A percentile compares a stretch with the other conserved stretches of the same genome.
phyloP scores from a whole-genome alignment of 2,888 invertebrate species.

The Philereme vetulata region DNA sequence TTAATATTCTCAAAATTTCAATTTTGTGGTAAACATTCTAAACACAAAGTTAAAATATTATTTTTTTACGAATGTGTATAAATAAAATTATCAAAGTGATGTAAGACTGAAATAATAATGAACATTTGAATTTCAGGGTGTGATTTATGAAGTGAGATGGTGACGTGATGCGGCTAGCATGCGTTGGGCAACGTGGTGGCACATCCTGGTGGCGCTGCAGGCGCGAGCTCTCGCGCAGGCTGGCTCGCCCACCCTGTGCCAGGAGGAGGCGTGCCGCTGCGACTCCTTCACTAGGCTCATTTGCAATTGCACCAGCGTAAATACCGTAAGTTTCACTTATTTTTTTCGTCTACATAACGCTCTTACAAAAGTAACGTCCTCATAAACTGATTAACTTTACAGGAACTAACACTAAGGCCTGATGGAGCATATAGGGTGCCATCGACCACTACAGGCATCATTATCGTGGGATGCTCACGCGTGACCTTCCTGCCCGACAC shows the following conservation, averaged over 20 bases:
- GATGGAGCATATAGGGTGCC: conserved; percentile 82
- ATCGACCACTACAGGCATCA: conserved; percentile 82
- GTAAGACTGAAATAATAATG: background rate
- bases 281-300: conserved; percentile 82
- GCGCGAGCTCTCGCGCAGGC: conserved; percentile 56
- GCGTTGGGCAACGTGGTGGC: conserved; percentile 70
- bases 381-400: conserved; percentile 28
- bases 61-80: background rate
- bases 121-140: conserved; percentile 48
- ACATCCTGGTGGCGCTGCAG: conserved; percentile 56
- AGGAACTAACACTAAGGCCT: conserved; percentile 85
- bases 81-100: conserved; percentile 3
- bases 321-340: conserved; percentile 61
- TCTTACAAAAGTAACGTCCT: conserved; percentile 12
- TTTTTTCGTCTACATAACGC: background rate
- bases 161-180: conserved; percentile 70
- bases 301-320: conserved; percentile 80
- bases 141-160: conserved; percentile 61
- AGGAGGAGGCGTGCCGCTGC: conserved; percentile 82
- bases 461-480: conserved; percentile 86
- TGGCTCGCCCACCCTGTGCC: conserved; percentile 71
- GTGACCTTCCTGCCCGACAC: conserved; percentile 84
- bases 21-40: conserved; percentile 6
- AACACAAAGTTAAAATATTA: background rate
- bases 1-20: background rate